A percentile compares a stretch with the other conserved stretches of the same genome.
Conservation (phyloP, 2,888 invertebrate genomes). For the Drosophila nr. fundita region DNA sequence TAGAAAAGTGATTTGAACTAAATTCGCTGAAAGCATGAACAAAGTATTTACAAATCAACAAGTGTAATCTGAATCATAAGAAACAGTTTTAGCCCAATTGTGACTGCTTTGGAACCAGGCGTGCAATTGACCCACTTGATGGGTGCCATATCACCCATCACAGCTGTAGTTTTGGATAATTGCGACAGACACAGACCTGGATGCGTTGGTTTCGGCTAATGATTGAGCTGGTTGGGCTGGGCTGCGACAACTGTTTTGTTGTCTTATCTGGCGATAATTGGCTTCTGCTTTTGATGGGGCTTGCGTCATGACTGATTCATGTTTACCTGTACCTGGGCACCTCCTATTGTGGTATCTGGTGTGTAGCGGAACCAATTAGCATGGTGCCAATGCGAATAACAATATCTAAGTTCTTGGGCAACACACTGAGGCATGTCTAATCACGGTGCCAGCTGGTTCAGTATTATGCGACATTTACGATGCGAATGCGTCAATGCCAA, state of each 20-base stretch:
- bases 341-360: conserved; percentile 2
- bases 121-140: conserved; percentile 4
- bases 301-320: conserved; percentile 52
- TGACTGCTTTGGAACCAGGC: not conserved
- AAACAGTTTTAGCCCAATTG: not conserved
- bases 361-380: conserved; percentile 31
- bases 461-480: conserved; percentile 34
- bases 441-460: not conserved
- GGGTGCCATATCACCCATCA: not conserved
- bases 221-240: not conserved
- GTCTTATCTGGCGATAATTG: not conserved
- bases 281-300: conserved; percentile 6
- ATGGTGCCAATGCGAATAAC: not conserved
- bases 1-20: not conserved
- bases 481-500: conserved; percentile 16
- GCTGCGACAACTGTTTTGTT: conserved; percentile 9
- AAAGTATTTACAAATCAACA: not conserved
- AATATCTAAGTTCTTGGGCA: conserved; percentile 12
- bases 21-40: not conserved
- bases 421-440: conserved; percentile 22
- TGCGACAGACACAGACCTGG: not conserved
- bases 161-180: conserved; percentile 6
- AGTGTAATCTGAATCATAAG: not conserved
- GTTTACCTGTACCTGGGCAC: conserved; percentile 5
- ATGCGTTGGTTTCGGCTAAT: not conserved